Percentiles rank a stretch among this genome's conserved stretches.
phyloP scores from a whole-genome alignment of 2,888 invertebrate species.

The Subacronicta megacephala region DNA sequence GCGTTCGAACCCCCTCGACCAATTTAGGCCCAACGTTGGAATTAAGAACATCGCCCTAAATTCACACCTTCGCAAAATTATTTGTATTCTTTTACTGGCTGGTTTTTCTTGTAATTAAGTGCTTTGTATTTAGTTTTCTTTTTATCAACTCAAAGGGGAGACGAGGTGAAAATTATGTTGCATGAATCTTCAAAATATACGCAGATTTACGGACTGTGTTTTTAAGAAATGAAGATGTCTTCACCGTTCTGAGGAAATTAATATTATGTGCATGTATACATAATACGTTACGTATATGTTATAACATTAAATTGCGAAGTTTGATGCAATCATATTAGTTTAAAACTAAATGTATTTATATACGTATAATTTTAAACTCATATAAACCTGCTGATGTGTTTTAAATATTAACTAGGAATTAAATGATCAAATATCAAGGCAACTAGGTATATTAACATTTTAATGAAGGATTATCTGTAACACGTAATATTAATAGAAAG shows the following conservation, averaged over 20 bases:
- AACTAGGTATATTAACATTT: slow-evolving; percentile 9
- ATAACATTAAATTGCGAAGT: no score
- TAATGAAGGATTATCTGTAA: slow-evolving; percentile 5
- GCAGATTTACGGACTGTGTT: no score
- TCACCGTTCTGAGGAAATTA: no score
- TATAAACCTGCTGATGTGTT: not conserved
- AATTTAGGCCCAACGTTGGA: slow-evolving; percentile 64
- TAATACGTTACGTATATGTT: no score
- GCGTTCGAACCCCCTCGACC: slow-evolving; percentile 57
- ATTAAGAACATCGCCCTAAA: slow-evolving; percentile 67
- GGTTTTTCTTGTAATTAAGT: slow-evolving; percentile 23
- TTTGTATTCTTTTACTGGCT: slow-evolving; percentile 42
- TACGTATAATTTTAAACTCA: not conserved
- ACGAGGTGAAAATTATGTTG: no score
- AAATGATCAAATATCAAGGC: slow-evolving; percentile 36
- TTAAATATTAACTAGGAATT: slow-evolving; percentile 5
- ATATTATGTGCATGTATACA: no score
- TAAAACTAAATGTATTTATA: no score
- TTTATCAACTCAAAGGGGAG: no score
- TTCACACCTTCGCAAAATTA: slow-evolving; percentile 64
- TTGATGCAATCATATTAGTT: no score
- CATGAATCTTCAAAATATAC: no score
- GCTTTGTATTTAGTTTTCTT: slow-evolving; percentile 4
- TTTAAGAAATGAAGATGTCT: no score
- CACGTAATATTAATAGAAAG: slow-evolving; percentile 2